phyloP scores from a whole-genome alignment of 2,888 invertebrate genomes.

The Eledone cirrhosa region DNA sequence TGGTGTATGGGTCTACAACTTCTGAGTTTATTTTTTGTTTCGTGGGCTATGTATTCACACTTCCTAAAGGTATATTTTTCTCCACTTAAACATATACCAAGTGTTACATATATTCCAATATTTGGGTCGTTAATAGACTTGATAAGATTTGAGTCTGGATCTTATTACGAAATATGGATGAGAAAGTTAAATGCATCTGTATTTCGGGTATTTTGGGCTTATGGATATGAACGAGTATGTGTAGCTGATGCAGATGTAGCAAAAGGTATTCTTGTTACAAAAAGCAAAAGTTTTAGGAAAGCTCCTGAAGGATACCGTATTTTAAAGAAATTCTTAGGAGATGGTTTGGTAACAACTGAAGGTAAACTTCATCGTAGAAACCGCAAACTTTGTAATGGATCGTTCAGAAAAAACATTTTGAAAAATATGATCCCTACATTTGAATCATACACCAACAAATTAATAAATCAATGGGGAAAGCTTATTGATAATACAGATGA shows the following conservation, averaged over 20 bases:
- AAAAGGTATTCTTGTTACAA: slow-evolving; percentile 44
- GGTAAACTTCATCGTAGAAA: not conserved
- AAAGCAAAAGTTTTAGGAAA: slow-evolving; percentile 43
- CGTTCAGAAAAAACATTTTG: not conserved
- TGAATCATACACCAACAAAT: not conserved
- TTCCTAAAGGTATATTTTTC: slow-evolving; percentile 1
- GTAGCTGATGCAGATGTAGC: slow-evolving; percentile 45
- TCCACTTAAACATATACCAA: not conserved
- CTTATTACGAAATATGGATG: slow-evolving; percentile 41
- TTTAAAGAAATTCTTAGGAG: not conserved
- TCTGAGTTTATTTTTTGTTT: not conserved
- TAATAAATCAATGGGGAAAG: not conserved
- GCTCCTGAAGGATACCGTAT: slow-evolving; percentile 29
- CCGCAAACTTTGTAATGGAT: slow-evolving; percentile 10
- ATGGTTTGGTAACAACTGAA: slow-evolving; percentile 8
- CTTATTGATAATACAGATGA: not conserved
- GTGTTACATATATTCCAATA: not conserved
- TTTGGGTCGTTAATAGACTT: not conserved
- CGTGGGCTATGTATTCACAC: not conserved
- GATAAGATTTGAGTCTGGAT: not conserved
- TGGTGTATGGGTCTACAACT: not conserved
- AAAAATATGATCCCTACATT: slow-evolving; percentile 3
- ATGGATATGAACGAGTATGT: slow-evolving; percentile 42
- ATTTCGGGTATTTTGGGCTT: slow-evolving; percentile 52
- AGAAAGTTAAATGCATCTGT: slow-evolving; percentile 45